Percentiles rank a stretch among this genome's conserved stretches.
phyloP scores from a whole-genome alignment of 2,888 invertebrate genomes.

The Phortica magna region DNA sequence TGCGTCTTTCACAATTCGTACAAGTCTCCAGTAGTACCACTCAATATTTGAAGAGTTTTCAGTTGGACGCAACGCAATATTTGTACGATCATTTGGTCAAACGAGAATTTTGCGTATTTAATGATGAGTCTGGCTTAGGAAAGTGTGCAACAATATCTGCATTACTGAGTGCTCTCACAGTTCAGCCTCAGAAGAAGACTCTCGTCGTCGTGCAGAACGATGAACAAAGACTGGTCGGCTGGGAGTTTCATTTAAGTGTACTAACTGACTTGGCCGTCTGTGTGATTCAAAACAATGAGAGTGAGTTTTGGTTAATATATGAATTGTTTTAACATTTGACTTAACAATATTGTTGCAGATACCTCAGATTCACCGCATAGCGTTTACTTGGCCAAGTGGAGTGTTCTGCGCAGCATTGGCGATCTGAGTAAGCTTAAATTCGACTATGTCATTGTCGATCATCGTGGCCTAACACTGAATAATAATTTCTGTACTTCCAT shows the following conservation, averaged over 20 bases:
- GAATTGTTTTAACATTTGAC: not conserved
- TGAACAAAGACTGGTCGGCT: conserved; percentile 68
- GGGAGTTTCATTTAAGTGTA: conserved; percentile 75
- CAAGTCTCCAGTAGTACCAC: conserved; percentile 64
- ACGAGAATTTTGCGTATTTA: conserved; percentile 71
- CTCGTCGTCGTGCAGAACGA: conserved; percentile 74
- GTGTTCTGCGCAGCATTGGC: conserved; percentile 67
- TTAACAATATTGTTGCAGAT: conserved; percentile 55
- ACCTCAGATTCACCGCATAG: conserved; percentile 64
- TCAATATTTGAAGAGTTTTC: conserved; percentile 74
- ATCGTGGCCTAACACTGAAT: conserved; percentile 73
- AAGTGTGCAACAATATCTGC: conserved; percentile 61
- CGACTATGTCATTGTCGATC: conserved; percentile 74
- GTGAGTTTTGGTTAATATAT: conserved; percentile 48
- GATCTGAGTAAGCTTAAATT: conserved; percentile 72
- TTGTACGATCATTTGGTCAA: conserved; percentile 70
- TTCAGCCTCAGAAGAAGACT: conserved; percentile 64
- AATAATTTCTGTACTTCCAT: conserved; percentile 75
- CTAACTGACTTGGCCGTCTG: conserved; percentile 66
- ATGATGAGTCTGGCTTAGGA: conserved; percentile 76
- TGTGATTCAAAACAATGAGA: conserved; percentile 64
- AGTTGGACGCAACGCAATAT: conserved; percentile 73
- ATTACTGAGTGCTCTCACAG: conserved; percentile 57
- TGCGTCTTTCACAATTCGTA: conserved; percentile 61
- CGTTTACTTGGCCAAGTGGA: conserved; percentile 75